phyloP scores from a whole-genome alignment of 1,140 invertebrate species.

The Adelges cooleyi region DNA sequence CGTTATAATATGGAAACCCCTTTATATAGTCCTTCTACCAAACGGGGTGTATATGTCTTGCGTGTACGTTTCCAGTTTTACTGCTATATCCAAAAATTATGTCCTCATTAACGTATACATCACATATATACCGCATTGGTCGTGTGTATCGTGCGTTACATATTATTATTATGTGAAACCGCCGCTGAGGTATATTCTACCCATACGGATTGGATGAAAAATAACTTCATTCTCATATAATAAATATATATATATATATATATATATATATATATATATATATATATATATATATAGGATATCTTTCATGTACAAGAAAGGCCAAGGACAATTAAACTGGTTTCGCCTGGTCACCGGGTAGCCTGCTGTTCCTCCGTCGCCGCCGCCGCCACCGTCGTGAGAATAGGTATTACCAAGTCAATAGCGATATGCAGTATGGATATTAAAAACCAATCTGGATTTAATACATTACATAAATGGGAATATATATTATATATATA shows the following conservation, averaged over 20 bases:
- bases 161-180: neutral
- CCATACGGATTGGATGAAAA: constrained; percentile 7
- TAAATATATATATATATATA: neutral
- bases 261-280: neutral
- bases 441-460: constrained; percentile 25
- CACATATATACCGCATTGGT: neutral
- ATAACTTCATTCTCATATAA: constrained; percentile 11
- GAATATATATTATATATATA: no score
- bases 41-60: neutral
- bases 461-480: constrained; percentile 10
- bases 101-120: constrained; percentile 25
- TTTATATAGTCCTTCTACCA: neutral
- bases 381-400: neutral
- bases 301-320: neutral
- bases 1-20: neutral
- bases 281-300: neutral
- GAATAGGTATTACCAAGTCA: constrained; percentile 15
- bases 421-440: constrained; percentile 18
- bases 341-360: constrained; percentile 20
- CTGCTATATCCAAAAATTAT: constrained; percentile 23
- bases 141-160: neutral
- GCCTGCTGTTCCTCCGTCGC: neutral
- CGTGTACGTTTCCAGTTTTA: no score
- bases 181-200: neutral
- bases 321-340: constrained; percentile 29